These are phyloP conservation scores for Sakesphorus luctuosus DNA, from an alignment of 2,113 vertebrate species.

Conservation along the genomic window DNA sequence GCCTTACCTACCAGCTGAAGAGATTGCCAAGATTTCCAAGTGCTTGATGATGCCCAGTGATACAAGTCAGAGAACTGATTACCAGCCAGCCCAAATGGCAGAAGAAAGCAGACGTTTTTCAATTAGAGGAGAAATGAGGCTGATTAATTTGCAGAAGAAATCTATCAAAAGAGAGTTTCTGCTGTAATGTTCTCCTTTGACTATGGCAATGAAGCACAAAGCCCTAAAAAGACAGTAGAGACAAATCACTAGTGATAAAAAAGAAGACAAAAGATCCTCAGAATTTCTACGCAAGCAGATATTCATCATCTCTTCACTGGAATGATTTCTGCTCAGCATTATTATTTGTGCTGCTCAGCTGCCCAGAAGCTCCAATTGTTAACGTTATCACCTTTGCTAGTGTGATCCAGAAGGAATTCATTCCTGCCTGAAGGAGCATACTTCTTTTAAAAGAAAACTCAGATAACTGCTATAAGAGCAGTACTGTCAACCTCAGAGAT, in stretches of 20 bases:
- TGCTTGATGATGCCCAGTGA: background rate
- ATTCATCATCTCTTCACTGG: background rate
- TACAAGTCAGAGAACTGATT: background rate
- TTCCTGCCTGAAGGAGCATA: background rate
- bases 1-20: background rate
- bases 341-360: background rate
- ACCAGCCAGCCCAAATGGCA: background rate
- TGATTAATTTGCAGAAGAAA: background rate
- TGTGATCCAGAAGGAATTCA: background rate
- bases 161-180: background rate
- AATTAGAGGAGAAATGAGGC: background rate
- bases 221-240: background rate
- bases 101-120: background rate
- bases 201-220: background rate
- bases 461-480: background rate
- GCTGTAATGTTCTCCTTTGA: background rate
- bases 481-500: background rate
- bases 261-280: background rate
- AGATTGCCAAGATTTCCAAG: background rate
- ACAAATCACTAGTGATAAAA: background rate
- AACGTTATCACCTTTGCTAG: background rate
- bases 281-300: background rate
- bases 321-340: background rate
- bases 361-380: background rate
- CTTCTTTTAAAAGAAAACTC: background rate